These are phyloP conservation scores for Odontamblyopus rebecca DNA, from an alignment of 2,797 vertebrate genomes.

Conservation along the genomic window DNA sequence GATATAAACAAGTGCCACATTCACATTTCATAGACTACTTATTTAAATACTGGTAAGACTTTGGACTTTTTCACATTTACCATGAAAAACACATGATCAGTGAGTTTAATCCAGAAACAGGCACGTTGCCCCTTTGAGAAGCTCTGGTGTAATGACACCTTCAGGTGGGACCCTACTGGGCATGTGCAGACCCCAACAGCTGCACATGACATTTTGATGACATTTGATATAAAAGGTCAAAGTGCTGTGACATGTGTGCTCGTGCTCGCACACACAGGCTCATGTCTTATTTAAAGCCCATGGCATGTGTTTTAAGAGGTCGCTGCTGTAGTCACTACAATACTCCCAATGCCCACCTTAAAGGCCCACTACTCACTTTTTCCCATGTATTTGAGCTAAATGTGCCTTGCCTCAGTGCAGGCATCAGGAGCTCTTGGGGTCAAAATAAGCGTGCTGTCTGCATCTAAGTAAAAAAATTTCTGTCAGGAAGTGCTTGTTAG, in stretches of 20 bases:
- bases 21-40: too few species aligned
- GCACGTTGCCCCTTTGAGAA: background rate
- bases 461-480: background rate
- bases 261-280: background rate
- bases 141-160: background rate
- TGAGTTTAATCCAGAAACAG: background rate
- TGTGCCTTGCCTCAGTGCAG: too few species aligned
- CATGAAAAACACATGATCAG: background rate
- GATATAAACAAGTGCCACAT: too few species aligned
- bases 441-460: too few species aligned
- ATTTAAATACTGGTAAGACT: too few species aligned
- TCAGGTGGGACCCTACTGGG: background rate
- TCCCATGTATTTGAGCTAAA: too few species aligned
- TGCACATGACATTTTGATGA: constrained; percentile 9
- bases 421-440: too few species aligned
- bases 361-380: too few species aligned
- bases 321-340: background rate
- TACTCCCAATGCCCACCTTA: background rate
- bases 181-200: background rate
- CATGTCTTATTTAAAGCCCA: background rate
- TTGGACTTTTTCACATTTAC: background rate
- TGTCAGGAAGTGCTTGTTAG: too few species aligned
- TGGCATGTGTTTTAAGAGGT: background rate
- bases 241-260: background rate
- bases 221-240: constrained; percentile 12